A percentile compares a stretch with the other conserved stretches of the same genome.
Conservation (phyloP, 2,797 vertebrate species). For the Atherinosoma microstoma region DNA sequence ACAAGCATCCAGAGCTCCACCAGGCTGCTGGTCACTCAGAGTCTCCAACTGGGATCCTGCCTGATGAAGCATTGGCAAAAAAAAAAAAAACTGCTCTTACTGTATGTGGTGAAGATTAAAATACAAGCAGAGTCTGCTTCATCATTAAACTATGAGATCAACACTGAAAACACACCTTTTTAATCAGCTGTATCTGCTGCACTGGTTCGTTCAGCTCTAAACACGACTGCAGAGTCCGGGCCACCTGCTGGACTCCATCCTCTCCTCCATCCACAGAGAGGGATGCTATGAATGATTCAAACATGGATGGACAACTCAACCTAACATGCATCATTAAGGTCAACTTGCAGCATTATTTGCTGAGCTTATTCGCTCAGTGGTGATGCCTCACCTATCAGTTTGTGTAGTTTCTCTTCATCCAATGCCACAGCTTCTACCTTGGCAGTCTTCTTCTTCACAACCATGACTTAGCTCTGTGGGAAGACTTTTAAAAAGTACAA, state of each 20-base stretch:
- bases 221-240: constrained; percentile 86
- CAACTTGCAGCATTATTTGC: not conserved
- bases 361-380: not conserved
- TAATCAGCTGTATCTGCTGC: constrained; percentile 90
- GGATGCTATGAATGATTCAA: constrained; percentile 58
- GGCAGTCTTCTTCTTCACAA: constrained; percentile 91
- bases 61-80: constrained; percentile 66
- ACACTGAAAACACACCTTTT: constrained; percentile 79
- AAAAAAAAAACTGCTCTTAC: not conserved
- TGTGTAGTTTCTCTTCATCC: constrained; percentile 82
- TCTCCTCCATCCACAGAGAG: constrained; percentile 80
- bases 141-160: not conserved
- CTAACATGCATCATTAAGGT: not conserved
- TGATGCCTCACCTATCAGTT: constrained; percentile 79
- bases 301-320: not conserved
- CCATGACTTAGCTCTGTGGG: constrained; percentile 82
- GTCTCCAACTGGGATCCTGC: constrained; percentile 84
- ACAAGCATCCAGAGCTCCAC: constrained; percentile 80
- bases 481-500: not conserved
- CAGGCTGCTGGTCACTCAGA: constrained; percentile 64
- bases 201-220: constrained; percentile 87
- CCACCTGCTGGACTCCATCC: constrained; percentile 79
- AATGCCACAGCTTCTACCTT: constrained; percentile 87
- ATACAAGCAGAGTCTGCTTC: not conserved
- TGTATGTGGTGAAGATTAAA: not conserved